phyloP scores from a whole-genome alignment of 2,797 vertebrate genomes.

The Coregonus ussuriensis region DNA sequence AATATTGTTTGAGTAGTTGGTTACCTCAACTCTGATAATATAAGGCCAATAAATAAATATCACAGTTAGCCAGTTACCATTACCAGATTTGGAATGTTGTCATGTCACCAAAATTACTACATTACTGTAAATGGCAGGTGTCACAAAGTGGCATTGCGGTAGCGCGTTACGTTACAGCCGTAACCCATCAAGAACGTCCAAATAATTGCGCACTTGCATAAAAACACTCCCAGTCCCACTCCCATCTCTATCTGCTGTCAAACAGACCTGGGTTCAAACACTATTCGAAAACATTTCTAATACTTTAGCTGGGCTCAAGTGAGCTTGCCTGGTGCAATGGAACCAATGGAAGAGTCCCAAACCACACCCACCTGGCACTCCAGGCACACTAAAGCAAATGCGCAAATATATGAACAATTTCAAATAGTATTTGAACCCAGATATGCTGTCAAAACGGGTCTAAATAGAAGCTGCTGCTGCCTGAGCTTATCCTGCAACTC shows the following conservation, averaged over 20 bases:
- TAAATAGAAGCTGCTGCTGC: constrained; percentile 61
- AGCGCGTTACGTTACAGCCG: not conserved
- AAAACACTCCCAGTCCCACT: constrained; percentile 28
- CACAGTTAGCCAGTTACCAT: not conserved
- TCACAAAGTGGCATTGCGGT: not conserved
- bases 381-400: too few species aligned
- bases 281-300: too few species aligned
- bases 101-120: not conserved
- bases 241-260: constrained; percentile 45
- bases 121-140: not conserved
- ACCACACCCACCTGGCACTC: too few species aligned
- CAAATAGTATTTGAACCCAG: too few species aligned
- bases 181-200: constrained; percentile 33
- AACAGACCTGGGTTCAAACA: too few species aligned
- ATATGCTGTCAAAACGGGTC: constrained; percentile 45
- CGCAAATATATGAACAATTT: too few species aligned
- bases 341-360: too few species aligned
- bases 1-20: not conserved
- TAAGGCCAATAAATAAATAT: too few species aligned
- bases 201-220: constrained; percentile 54
- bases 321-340: too few species aligned
- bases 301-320: too few species aligned
- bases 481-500: constrained; percentile 53
- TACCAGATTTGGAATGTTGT: not conserved
- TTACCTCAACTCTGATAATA: not conserved